Evolutionary conservation across 2,797 vertebrate genomes (phyloP).

Genomic region (Platalea minor): DNA sequence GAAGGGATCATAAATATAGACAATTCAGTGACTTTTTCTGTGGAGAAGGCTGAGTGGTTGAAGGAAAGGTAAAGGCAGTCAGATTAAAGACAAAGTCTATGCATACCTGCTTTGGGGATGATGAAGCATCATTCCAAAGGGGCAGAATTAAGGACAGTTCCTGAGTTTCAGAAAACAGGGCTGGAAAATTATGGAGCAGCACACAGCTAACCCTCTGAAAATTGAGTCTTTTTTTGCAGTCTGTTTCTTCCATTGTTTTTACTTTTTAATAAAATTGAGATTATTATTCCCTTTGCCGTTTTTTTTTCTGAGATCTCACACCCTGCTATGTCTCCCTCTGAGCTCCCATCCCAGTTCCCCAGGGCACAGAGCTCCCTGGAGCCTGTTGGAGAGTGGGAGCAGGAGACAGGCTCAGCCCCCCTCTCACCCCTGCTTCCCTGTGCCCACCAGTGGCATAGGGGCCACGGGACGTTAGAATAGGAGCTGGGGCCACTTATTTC

Average conservation of each 20-base stretch:
- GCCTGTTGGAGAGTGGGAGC: background rate
- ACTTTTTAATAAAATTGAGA: background rate
- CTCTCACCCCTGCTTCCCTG: accelerated
- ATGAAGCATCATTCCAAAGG: background rate
- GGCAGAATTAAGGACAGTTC: background rate
- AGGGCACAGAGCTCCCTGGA: background rate
- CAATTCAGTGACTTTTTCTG: background rate
- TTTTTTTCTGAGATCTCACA: background rate
- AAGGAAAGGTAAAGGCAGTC: background rate
- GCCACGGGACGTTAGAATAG: no score
- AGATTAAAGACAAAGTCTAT: background rate
- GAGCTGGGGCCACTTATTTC: background rate
- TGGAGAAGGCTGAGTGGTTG: background rate
- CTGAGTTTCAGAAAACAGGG: background rate
- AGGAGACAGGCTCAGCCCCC: background rate
- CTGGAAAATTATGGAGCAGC: background rate
- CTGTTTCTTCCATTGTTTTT: background rate
- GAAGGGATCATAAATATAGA: background rate
- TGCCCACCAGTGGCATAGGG: background rate
- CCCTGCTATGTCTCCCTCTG: background rate
- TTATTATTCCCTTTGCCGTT: background rate
- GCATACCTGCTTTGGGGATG: background rate
- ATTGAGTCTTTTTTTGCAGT: accelerated
- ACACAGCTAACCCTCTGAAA: background rate
- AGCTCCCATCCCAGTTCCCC: background rate